Evolutionary conservation across 2,113 vertebrate species (phyloP).

Genomic region (Hydrochoerus hydrochaeris): DNA sequence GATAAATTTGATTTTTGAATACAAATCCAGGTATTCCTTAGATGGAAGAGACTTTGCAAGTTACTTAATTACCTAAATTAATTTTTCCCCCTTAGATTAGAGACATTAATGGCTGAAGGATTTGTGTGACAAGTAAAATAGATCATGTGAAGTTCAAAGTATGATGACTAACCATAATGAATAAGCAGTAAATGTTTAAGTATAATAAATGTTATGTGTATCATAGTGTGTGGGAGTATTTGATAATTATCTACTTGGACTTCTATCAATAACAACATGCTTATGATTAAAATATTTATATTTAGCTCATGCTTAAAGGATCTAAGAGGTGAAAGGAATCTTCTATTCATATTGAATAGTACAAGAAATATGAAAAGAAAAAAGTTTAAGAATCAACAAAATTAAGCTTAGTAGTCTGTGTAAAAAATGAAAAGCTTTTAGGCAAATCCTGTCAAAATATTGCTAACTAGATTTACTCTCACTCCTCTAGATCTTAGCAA

Average conservation of each 20-base stretch:
- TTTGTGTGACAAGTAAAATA: background rate
- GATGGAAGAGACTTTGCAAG: background rate
- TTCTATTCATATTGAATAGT: background rate
- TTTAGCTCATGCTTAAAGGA: background rate
- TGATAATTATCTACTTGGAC: background rate
- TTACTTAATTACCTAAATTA: background rate
- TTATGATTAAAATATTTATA: constrained; percentile 28
- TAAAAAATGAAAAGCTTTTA: background rate
- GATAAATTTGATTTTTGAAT: background rate
- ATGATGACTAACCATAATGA: background rate
- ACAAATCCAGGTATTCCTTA: background rate
- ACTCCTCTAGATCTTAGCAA: background rate
- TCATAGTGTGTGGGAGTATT: background rate
- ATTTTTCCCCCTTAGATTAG: background rate
- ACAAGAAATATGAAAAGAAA: background rate
- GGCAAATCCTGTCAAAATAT: background rate
- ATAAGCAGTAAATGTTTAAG: background rate
- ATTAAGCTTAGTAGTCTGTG: background rate
- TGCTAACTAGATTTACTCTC: background rate
- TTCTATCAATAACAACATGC: background rate
- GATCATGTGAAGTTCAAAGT: background rate
- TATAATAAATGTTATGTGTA: background rate
- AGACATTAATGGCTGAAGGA: background rate
- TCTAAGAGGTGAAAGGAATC: background rate
- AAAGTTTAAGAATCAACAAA: background rate